Evolutionary conservation across 1,140 invertebrate genomes (phyloP), one percentile per base, ranked within the genome.

Genomic region (Phocides pigmalion): DNA sequence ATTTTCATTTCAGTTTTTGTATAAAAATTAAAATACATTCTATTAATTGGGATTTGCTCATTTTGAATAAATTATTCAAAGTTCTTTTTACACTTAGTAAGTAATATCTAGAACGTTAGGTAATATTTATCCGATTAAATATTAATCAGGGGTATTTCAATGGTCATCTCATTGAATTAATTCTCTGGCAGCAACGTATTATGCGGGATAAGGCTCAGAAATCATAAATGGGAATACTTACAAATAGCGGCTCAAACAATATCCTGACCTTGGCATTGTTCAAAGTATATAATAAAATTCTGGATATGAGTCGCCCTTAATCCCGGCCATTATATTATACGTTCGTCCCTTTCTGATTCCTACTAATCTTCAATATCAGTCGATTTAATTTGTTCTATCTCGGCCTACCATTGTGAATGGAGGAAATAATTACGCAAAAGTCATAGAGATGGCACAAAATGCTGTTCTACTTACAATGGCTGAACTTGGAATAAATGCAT

Each of bases 281-380:
- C 4, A 44, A 42, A 20, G 17, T 8, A 8, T 28, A 47, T 20
- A 17, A 20, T 42, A 37, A 54, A 20, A 17, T 44, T 11, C n/a
- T 51, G 25, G 22, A 51, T 51, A 51, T 14, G n/a, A 32, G 11
- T 32, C n/a, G 32, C n/a, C 32, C 32, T 19, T 44, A 44, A 44
- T 19, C 41, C 17, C 42, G 14, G 16, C 9, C 20, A 44, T 44
- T 20, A 19, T 46, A 20, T 19, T 46, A 46, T 46, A n/a, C 2
- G 15, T n/a, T 19, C 17, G 17, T 44, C 41, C 16, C 17, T 44
- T 19, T 19, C 42, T 46, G 20, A 47, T 14, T 64, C 22, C 32
- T 35, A 19, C 9, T 42, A 32, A 22, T 25, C 44, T 39, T 49
- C 53, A 65, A 65, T 65, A 42, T 42, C 17, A 25, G 28, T 12